A percentile compares a stretch with the other conserved stretches of the same genome.
Evolutionary conservation across 2,888 invertebrate species (phyloP).

Genomic region (Resseliella maxima): DNA sequence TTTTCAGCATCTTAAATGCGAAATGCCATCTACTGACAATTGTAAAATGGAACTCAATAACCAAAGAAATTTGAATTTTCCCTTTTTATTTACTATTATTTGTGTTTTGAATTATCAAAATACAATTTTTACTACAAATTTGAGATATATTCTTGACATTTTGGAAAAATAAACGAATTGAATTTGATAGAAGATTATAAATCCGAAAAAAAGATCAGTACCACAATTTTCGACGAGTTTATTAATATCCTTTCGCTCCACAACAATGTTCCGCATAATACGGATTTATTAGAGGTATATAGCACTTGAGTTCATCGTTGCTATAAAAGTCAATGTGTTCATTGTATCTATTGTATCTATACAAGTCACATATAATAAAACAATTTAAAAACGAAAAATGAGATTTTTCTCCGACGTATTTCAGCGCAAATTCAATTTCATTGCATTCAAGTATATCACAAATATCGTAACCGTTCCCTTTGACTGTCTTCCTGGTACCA

Average conservation of each 20-base stretch:
- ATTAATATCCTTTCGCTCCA: not conserved
- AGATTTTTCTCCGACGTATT: not conserved
- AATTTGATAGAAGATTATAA: not conserved
- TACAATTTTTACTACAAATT: not conserved
- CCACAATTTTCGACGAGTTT: too few relatives aligned
- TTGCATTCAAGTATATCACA: not conserved
- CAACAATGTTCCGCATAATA: not conserved
- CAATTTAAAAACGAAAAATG: not conserved
- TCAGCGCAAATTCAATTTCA: slow-evolving; percentile 6
- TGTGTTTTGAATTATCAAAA: not conserved
- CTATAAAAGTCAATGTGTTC: not conserved
- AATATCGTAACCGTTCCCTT: not conserved
- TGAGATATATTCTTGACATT: not conserved
- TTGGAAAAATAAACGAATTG: not conserved
- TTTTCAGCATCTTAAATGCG: not conserved
- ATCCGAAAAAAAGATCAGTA: too few relatives aligned
- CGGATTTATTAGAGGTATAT: not conserved
- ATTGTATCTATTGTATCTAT: not conserved
- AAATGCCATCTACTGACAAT: not conserved
- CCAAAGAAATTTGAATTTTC: slow-evolving; percentile 13
- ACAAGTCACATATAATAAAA: not conserved
- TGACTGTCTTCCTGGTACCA: not conserved
- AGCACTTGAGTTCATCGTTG: not conserved
- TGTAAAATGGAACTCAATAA: not conserved
- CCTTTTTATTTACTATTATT: not conserved